Percentiles rank a stretch among this genome's conserved stretches.
Conservation (phyloP, 2,888 invertebrate species). For the Aleiodes testaceus region DNA sequence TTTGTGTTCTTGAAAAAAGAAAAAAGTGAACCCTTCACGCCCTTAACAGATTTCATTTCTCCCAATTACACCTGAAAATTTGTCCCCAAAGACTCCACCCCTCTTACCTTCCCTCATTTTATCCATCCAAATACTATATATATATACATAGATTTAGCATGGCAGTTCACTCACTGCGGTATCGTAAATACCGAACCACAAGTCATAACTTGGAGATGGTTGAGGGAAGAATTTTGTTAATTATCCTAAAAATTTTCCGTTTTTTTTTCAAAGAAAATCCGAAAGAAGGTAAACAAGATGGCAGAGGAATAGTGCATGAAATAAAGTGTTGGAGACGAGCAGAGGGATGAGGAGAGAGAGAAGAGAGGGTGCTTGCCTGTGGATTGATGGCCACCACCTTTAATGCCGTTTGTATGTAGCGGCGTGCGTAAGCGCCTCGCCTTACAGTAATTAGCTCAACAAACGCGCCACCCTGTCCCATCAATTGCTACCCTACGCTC, state of each 20-base stretch:
- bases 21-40: slow-evolving; percentile 27
- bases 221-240: no score
- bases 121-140: background rate
- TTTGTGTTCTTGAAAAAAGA: background rate
- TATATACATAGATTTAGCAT: slow-evolving; percentile 40
- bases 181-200: slow-evolving; percentile 58
- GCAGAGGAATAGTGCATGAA: slow-evolving; percentile 29
- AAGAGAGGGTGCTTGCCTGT: slow-evolving; percentile 47
- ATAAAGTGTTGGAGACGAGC: slow-evolving; percentile 23
- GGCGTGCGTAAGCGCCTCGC: slow-evolving; percentile 72
- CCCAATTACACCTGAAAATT: slow-evolving; percentile 68
- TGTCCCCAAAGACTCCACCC: slow-evolving; percentile 55
- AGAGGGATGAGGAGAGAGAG: slow-evolving; percentile 42
- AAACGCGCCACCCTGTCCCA: slow-evolving; percentile 72
- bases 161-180: slow-evolving; percentile 54
- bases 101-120: slow-evolving; percentile 39
- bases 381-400: slow-evolving; percentile 71
- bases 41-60: slow-evolving; percentile 64
- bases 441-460: slow-evolving; percentile 73
- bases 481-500: slow-evolving; percentile 71
- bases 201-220: slow-evolving; percentile 52
- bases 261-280: no score
- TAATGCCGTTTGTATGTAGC: slow-evolving; percentile 73
- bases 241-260: no score
- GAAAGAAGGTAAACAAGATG: slow-evolving; percentile 28